Evolutionary conservation across 30 jellyfish, hydroid and myxozoan genomes (phyloP).

Genomic region (Aurelia aurita): DNA sequence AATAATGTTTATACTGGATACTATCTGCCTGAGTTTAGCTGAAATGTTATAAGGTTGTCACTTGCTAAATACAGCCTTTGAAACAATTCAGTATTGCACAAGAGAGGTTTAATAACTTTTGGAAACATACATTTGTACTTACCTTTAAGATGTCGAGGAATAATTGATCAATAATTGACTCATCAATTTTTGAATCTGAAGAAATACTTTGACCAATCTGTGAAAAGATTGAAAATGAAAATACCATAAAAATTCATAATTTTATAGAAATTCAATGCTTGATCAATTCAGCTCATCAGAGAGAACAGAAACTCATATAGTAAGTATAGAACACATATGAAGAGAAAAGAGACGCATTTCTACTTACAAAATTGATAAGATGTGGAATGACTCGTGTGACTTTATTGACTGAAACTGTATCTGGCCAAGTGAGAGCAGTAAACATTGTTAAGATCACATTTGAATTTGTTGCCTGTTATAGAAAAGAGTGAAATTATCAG

Average conservation of each 20-base stretch:
- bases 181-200: conserved; percentile 23
- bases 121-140: background rate
- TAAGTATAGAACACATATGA: too few species aligned
- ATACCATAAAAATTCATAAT: too few species aligned
- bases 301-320: too few species aligned
- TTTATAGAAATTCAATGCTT: too few species aligned
- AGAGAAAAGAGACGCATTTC: too few species aligned
- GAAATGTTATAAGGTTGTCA: background rate
- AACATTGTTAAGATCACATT: conserved; percentile 48
- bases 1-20: too few species aligned
- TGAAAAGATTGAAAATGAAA: background rate
- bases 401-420: conserved; percentile 59
- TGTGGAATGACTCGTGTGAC: conserved; percentile 57
- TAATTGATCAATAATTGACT: conserved; percentile 38
- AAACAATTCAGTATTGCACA: background rate
- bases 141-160: conserved; percentile 48
- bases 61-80: background rate
- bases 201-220: conserved; percentile 30
- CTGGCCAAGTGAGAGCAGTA: conserved; percentile 86
- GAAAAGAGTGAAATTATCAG: background rate
- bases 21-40: too few species aligned
- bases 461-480: conserved; percentile 56
- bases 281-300: too few species aligned
- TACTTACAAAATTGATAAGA: conserved; percentile 64
- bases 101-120: background rate